phyloP scores from a whole-genome alignment of 2,113 vertebrate genomes.

The Isurus oxyrinchus region DNA sequence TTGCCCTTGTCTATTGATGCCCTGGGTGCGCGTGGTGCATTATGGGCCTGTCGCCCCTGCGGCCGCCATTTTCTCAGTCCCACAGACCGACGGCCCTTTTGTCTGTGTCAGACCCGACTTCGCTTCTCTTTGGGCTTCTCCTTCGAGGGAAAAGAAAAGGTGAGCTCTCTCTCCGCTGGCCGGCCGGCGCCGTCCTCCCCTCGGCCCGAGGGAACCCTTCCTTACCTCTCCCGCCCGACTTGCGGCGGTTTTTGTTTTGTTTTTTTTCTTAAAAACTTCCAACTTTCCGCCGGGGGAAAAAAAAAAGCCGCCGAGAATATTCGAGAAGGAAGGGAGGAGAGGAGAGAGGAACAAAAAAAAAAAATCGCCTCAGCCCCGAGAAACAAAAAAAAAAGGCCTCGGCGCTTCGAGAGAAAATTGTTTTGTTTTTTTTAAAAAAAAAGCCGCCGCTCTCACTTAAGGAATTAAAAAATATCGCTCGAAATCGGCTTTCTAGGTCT shows the following conservation, averaged over 20 bases:
- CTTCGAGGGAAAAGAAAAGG: neutral
- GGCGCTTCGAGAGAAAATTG: too few species aligned
- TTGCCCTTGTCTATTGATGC: neutral
- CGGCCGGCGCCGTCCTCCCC: neutral
- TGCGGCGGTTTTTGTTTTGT: neutral
- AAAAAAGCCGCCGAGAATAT: neutral
- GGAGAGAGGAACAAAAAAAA: neutral
- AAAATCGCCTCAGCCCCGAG: neutral
- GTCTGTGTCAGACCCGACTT: neutral
- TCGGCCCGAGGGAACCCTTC: neutral
- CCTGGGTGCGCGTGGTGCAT: constrained; percentile 4
- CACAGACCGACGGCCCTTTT: constrained; percentile 13
- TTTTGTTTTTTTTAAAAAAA: neutral
- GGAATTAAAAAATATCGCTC: neutral
- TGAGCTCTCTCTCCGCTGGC: neutral
- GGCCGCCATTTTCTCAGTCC: constrained; percentile 20
- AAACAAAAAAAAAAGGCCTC: neutral
- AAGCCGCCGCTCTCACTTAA: neutral
- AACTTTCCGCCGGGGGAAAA: neutral
- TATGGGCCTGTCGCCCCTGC: neutral
- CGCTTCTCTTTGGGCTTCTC: neutral
- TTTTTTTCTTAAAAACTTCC: neutral
- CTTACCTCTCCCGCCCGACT: neutral
- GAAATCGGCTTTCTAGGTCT: neutral
- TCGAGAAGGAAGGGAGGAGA: neutral